These are phyloP conservation scores for Sphaerolaimus hirsutus DNA, from an alignment of 2,888 invertebrate species.

Conservation along the genomic window DNA sequence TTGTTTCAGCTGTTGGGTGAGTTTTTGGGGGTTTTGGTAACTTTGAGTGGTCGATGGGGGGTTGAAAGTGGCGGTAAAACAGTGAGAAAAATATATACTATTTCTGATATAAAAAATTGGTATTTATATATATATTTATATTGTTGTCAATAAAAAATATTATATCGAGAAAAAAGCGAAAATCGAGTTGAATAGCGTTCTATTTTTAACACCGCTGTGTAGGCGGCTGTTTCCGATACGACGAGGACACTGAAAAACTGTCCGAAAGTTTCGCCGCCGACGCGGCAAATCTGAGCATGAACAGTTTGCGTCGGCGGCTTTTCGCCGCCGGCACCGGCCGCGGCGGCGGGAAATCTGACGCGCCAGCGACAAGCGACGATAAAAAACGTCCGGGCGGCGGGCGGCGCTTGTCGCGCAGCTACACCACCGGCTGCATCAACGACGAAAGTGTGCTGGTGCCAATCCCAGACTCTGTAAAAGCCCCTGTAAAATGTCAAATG, in stretches of 20 bases:
- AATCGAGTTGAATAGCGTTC: background rate
- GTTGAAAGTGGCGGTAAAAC: background rate
- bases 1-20: slow-evolving; percentile 1
- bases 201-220: background rate
- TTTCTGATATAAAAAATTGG: background rate
- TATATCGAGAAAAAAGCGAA: no score
- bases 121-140: no score
- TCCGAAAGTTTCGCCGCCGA: background rate
- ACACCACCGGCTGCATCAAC: no score
- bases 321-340: background rate
- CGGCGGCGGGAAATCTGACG: no score
- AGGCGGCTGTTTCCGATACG: background rate
- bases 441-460: no score
- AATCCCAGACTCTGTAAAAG: no score
- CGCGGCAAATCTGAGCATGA: background rate
- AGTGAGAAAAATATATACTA: background rate
- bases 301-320: background rate
- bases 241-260: background rate
- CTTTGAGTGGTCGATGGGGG: background rate
- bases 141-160: no score
- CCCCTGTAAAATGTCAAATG: no score
- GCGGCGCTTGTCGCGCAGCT: no score
- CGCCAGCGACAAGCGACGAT: no score
- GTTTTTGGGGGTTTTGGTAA: background rate
- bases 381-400: no score